Evolutionary conservation across 2,797 vertebrate genomes (phyloP).

Genomic region (Hozukius guyotensis): DNA sequence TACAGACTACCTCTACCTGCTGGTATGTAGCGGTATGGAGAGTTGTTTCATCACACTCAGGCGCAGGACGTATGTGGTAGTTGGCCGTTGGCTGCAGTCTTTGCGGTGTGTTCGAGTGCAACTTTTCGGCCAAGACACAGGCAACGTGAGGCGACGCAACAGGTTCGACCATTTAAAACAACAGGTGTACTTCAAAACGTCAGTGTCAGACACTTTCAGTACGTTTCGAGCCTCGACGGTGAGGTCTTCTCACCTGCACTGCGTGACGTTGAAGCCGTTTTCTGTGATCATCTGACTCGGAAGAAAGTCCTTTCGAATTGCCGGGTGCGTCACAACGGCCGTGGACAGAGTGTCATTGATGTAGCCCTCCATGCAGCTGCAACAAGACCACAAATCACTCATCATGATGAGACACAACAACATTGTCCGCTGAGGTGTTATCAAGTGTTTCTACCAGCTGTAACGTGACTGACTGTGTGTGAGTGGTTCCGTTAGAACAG

Average conservation of each 20-base stretch:
- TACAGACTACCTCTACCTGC: no score
- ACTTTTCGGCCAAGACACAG: no score
- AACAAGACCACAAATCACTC: neutral
- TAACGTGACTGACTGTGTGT: constrained; percentile 42
- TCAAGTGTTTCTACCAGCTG: neutral
- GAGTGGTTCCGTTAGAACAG: constrained; percentile 61
- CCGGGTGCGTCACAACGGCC: constrained; percentile 74
- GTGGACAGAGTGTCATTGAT: constrained; percentile 89
- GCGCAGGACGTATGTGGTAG: neutral
- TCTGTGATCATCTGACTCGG: neutral
- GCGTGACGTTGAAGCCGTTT: constrained; percentile 45
- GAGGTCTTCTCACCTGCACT: constrained; percentile 88
- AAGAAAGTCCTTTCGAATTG: constrained; percentile 48
- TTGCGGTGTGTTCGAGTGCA: no score
- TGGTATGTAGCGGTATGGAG: no score
- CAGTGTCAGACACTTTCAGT: no score
- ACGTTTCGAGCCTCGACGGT: neutral
- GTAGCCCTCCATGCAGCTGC: constrained; percentile 90
- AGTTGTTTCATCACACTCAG: no score
- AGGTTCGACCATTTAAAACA: no score
- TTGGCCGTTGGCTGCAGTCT: no score
- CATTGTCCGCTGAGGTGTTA: neutral
- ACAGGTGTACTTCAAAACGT: no score
- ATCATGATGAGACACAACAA: neutral
- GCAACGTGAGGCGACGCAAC: no score